Evolutionary conservation across 2,888 invertebrate genomes (phyloP).

Genomic region (Ornithoptera alexandrae): DNA sequence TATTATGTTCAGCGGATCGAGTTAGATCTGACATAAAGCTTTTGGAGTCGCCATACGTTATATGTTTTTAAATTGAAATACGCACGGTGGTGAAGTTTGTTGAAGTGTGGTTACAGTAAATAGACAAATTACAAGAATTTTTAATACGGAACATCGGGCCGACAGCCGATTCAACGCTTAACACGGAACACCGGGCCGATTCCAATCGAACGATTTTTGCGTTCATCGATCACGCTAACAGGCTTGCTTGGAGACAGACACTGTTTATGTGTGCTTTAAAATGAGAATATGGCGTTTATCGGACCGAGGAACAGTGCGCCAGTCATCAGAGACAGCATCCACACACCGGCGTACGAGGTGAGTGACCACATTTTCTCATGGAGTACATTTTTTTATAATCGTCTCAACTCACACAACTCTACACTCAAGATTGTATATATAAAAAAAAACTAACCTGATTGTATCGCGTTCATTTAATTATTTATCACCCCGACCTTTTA

Average conservation of each 20-base stretch:
- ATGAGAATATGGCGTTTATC: slow-evolving; percentile 76
- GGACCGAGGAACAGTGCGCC: slow-evolving; percentile 83
- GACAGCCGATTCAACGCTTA: slow-evolving; percentile 6
- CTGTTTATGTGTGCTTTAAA: slow-evolving; percentile 50
- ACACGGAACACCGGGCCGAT: no score
- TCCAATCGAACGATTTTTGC: background rate
- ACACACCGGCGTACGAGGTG: slow-evolving; percentile 85
- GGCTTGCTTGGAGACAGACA: slow-evolving; percentile 23
- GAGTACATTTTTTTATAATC: slow-evolving; percentile 7
- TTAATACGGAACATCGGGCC: slow-evolving; percentile 15
- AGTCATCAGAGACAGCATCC: slow-evolving; percentile 83
- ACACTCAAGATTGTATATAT: no score
- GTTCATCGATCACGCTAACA: slow-evolving; percentile 27
- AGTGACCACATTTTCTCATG: slow-evolving; percentile 40
- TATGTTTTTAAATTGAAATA: slow-evolving; percentile 27
- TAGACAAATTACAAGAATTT: slow-evolving; percentile 23
- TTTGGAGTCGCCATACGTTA: slow-evolving; percentile 11
- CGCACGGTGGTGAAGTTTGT: slow-evolving; percentile 19
- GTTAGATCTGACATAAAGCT: slow-evolving; percentile 9
- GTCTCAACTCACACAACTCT: background rate
- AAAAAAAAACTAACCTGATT: no score
- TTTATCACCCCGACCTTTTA: no score
- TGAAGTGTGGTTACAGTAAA: slow-evolving; percentile 13
- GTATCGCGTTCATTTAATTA: no score
- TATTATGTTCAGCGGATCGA: slow-evolving; percentile 7